Base-by-base conservation (phyloP, 2,888 invertebrate genomes). In the Heliothis peltigera region DNA sequence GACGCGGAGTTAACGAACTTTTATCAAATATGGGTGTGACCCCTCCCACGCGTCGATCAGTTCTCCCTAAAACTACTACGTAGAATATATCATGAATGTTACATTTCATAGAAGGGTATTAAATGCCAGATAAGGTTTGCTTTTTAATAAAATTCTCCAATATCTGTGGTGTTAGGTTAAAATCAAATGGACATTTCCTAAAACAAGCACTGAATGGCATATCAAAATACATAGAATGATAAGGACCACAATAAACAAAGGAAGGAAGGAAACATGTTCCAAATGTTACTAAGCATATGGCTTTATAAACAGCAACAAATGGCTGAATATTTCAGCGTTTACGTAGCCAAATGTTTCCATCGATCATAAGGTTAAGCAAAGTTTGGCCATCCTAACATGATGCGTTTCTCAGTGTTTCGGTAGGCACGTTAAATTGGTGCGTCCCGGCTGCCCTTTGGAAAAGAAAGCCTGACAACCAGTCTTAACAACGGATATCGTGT, bases 1-100 rank as follows among this genome's bases (percentile, higher is more conserved):
- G 56, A 56, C 35, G 10, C 39, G n/a, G 28, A 60, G 72, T 42
- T 74, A 73, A 73, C 68, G 72, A 78, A 54, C 72, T 54, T 46
- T 74, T 66, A 73, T 74, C 75, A 74, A 78, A 77, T 39, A 67
- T 67, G 56, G 79, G 71, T 57, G 77, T 72, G 73, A 51, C 51
- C 35, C 63, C 54, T 44, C 67, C 35, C 22, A 66, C 53, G 19
- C 35, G 25, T 39, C 15, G 47, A 42, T 21, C 19, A 49, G 3
- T 52, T 25, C 49, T 42, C 46, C 53, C 48, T 55, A 51, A 46
- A 75, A 43, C 43, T 42, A 22, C 42, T 28, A 54, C 35, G 48
- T 44, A 18, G n/a, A 28, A 22, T 64, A 28, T 39, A 12, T 15
- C 48, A 32, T 5, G 47, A 44, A n/a, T n/a, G 22, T 43, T 18